Base-by-base conservation (phyloP, 2,888 invertebrate genomes). In the Allolobophora icterica region DNA sequence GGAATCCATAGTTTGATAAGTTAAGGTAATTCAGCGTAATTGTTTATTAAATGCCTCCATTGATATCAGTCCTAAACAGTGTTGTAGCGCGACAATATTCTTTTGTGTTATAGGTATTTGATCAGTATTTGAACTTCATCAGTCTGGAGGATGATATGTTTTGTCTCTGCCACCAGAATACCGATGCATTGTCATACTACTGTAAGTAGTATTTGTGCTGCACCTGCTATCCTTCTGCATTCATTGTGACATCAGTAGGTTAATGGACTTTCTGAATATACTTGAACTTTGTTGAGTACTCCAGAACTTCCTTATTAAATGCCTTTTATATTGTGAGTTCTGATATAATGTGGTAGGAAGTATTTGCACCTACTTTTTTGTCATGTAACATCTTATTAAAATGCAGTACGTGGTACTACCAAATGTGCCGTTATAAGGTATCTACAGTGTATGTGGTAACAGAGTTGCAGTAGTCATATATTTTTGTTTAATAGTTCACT, bases 101-200 rank as follows among this genome's bases (percentile, higher is more conserved):
- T 34, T 42, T 21, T 3, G 30, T 87, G 87, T 35, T 87, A 5
- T 93, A 97, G 97, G 97, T 99, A 30, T 99, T 97, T 96, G 99
- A 99, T 95, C 99, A 99, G 96, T 99, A 99, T 96, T 96, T 99
- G 91, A 99, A 99, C 96, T 99, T 99, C 94, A 99, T 99, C 94
- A 97, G 98, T 89, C 96, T 99, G 93, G 99, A 99, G 96, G 99
- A 99, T 96, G 99, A 99, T 95, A 97, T 99, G 95, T 99, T 99
- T 96, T 97, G 98, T 91, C 96, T 99, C 94, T 97, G 98, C 94
- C 98, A 99, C 95, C 98, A 98, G 95, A 98, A 98, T 94, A 97
- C 97, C 94, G 98, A 98, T 94, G 95, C 97, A 84, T 96, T 99
- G 92, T 98, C 99, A 1, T 99, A 99, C 95, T 99, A 99, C 96